Evolutionary conservation across 2,888 invertebrate species (phyloP), one percentile per base, ranked within the genome.

Genomic region (Papilio protenor): DNA sequence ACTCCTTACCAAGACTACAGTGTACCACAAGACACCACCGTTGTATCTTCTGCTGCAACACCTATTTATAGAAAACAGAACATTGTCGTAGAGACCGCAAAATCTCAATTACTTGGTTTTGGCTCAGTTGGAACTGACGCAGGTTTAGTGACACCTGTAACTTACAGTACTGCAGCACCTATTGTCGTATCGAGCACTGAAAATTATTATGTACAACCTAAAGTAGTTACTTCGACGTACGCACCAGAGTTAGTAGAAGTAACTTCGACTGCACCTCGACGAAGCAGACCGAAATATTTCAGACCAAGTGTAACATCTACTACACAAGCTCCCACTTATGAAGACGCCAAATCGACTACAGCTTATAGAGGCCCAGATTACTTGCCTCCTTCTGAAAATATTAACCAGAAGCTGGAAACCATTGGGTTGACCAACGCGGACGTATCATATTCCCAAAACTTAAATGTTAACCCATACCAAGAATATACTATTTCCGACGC

Each of bases 81-180:
- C 79, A 89, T 94, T 75, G 92, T 93, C 0, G 88, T 93, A 18
- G 86, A 92, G 85, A 90, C 87, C 11, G 90, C 92, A 0, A 94
- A 94, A 80, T 89, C 92, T 47, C 90, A 93, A 76, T 84, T 90
- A 71, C 85, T 92, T 64, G 91, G 92, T 47, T 93, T 90, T 79
- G 91, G 90, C 69, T 89, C 91, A 11, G 90, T 89, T 8, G 92
- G 90, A 14, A 86, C 88, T 73, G 90, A 93, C 71, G 91, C 91
- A 77, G 92, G 92, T 18, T 83, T 92, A 80, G 87, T 92, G 3
- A 88, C 90, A 10, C 85, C 89, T 81, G 90, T 89, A 10, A 89
- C 89, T 10, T 95, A 92, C 83, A 86, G 92, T 10, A 91, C 92
- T 59, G 85, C 91, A 57, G 82, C 90, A 69, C 88, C 95, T 75